These are phyloP conservation scores for Drosophila recens DNA, from an alignment of 2,888 invertebrate species.

Conservation along the genomic window DNA sequence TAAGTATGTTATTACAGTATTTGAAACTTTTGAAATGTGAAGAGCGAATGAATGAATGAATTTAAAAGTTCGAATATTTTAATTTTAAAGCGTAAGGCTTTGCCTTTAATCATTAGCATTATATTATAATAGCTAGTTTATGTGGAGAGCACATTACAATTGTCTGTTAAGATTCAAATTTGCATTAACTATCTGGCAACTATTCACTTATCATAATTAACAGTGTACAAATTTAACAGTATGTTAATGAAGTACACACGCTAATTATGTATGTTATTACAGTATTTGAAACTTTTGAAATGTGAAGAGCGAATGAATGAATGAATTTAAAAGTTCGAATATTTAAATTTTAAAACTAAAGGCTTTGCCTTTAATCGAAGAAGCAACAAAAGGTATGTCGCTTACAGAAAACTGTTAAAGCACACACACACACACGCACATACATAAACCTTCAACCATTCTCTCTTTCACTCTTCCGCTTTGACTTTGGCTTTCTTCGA, in stretches of 20 bases:
- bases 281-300: background rate
- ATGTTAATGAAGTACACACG: background rate
- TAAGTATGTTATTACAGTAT: background rate
- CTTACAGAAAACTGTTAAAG: background rate
- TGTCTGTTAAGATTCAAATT: too few relatives aligned
- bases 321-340: background rate
- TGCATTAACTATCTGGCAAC: too few relatives aligned
- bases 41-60: too few relatives aligned
- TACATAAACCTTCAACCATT: background rate
- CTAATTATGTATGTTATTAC: too few relatives aligned
- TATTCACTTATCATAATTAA: background rate
- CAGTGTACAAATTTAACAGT: background rate
- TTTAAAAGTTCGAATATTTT: too few relatives aligned
- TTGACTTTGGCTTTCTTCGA: background rate
- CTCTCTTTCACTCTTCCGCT: background rate
- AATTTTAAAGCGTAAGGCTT: too few relatives aligned
- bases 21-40: too few relatives aligned
- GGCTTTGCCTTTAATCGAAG: constrained; percentile 37
- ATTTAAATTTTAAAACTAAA: constrained; percentile 1
- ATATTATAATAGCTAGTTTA: too few relatives aligned
- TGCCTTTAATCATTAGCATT: too few relatives aligned
- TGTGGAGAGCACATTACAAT: too few relatives aligned
- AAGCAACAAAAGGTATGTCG: constrained; percentile 27
- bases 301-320: background rate
- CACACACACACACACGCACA: constrained; percentile 1